Base-by-base conservation (phyloP, 2,113 vertebrate genomes). In the Pollachius pollachius region DNA sequence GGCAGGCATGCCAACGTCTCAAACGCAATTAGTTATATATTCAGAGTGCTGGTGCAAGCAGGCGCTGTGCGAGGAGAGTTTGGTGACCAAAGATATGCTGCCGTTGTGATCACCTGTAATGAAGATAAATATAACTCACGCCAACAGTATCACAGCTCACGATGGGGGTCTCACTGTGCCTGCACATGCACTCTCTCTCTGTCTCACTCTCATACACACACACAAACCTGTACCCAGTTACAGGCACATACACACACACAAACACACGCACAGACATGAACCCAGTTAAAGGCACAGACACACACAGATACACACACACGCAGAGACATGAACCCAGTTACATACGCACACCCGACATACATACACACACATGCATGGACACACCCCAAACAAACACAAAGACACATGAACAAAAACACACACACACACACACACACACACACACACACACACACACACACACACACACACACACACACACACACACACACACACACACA, bases 121-220 rank as follows among this genome's bases (percentile, higher is more conserved):
- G 65, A 70, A 34, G 76, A 77, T 85, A 87, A 85, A 85, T 89
- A 86, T 84, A 87, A 80, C 79, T 84, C 76, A 73, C 71, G 56
- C n/a, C 12, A 2, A 25, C 19, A 86, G 79, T 80, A 89, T 85
- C 80, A 84, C 69, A 84, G 79, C 82, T 65, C 82, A 87, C 70
- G 72, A 56, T 69, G 15, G 13, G 19, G 30, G 41, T 57, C 52
- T 59, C 9, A 15, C 61, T 30, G 23, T 2, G 23, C 17, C 7
- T n/a, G 58, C 25, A 65, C 18, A 54, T 27, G 48, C 34, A 48
- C 12, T 23, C 17, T 19, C 59, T 61, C 12, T 12, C 15, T 13
- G 13, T 19, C 19, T 21, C 19, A 21, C 7, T 61, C 37, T 12
- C 15, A 56, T 4, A 15, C 23, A 58, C 56, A 16, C 25, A 34